Percentiles rank a stretch among this genome's conserved stretches.
phyloP scores from a whole-genome alignment of 2,113 vertebrate genomes.

The Conger conger region DNA sequence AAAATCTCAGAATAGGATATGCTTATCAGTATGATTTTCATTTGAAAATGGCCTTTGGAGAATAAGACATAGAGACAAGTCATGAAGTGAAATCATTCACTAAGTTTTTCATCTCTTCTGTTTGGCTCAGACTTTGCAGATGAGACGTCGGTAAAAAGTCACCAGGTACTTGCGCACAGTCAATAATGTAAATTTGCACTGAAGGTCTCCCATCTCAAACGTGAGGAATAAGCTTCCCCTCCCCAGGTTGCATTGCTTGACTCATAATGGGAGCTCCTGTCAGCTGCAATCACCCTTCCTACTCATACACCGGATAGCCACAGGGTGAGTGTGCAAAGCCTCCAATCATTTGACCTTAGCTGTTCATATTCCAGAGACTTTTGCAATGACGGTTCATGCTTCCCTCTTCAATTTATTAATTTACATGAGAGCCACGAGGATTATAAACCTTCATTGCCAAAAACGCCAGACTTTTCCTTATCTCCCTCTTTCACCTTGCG shows the following conservation, averaged over 20 bases:
- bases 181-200: neutral
- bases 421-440: neutral
- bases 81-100: neutral
- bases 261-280: neutral
- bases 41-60: neutral
- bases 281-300: neutral
- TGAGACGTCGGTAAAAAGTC: neutral
- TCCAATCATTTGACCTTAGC: neutral
- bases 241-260: neutral
- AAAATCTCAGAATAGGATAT: neutral
- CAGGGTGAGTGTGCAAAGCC: neutral
- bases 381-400: neutral
- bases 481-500: neutral
- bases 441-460: neutral
- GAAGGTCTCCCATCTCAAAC: neutral
- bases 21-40: neutral
- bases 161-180: neutral
- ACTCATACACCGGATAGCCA: neutral
- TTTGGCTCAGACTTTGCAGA: neutral
- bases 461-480: constrained; percentile 6
- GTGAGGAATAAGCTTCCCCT: neutral
- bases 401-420: neutral
- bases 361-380: neutral
- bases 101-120: neutral
- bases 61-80: neutral